Base-by-base conservation (phyloP, 2,797 vertebrate species). In the Alcedo quadribrachys region DNA sequence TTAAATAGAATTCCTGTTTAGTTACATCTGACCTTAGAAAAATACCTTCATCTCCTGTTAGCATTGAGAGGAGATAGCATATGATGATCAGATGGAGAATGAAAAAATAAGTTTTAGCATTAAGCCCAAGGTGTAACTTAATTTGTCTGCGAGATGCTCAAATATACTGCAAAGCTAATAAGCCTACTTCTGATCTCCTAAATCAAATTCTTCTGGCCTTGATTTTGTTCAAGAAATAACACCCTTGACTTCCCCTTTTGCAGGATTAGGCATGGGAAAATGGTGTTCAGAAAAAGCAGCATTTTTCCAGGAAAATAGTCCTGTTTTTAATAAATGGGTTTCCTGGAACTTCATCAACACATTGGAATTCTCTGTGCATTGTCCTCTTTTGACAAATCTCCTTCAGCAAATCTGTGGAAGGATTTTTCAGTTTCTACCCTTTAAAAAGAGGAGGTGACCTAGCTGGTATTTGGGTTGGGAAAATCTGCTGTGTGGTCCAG, bases 291-390 rank as follows among this genome's bases (percentile, higher is more conserved):
- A 45, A 81, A 40, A 6, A 61, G 27, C 48, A 69, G 33, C 70
- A 27, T 42, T 71, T 82, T 88, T 35, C 65, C 58, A 84, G 75
- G 61, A 69, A 92, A 87, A 77, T 13, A 79, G 32, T 77, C 4
- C 15, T 86, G 35, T 53, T 88, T 91, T 85, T 71, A 87, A 60
- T 80, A 93, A 86, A 89, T 75, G 1, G 6, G 55, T 82, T 90
- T 90, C 48, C 25, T 89, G 32, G 79, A 85, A 92, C 62, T 71
- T 32, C 9, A 11, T 88, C 83, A 85, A 57, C 27, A 68, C 68
- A 51, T 58, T 46, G 37, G 90, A 90, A 91, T 92, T 76, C 58
- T 67, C 58, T 76, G 35, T 85, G 43, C 30, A 15, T 81, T 2
- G 0, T 53, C 43, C 32, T 25, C 57, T 75, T 92, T 68, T 32